Evolutionary conservation across 2,888 invertebrate species (phyloP), one percentile per base, ranked within the genome.

Genomic region (Lapara coniferarum): DNA sequence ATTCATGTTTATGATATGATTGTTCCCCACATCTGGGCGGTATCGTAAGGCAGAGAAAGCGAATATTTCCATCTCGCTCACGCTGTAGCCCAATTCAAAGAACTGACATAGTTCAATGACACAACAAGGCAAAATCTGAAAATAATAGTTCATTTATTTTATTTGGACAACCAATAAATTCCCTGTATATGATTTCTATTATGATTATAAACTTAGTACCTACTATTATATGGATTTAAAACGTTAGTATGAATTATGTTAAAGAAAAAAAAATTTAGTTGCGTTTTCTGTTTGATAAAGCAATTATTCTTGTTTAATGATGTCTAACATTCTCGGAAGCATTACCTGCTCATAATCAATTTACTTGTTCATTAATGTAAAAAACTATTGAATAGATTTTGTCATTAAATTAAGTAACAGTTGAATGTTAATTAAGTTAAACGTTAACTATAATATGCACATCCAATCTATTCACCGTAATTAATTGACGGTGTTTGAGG

Each of bases 61-160:
- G 19, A 16, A 63, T 63, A 49, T 19, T 16, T 16, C 63, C 19
- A 19, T 63, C 46, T 13, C 19, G 19, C 49, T 63, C 49, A 19
- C 49, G 19, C 63, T 12, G 2, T 63, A 46, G 19, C 63, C 63
- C 63, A 63, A 63, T 63, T 63, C 46, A 46, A 46, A 63, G 13
- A 19, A 63, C 63, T 16, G 46, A 49, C 19, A 10, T 49, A 63
- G 63, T 63, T 63, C 63, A 49, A 19, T 49, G 49, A 49, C 63
- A 63, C 49, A 12, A 49, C 10, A 2, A 19, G 19, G 55, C 19
- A 55, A 46, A 63, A 63, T 10, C 12, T 25, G 7, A 19, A 46
- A 63, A 49, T 25, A 46, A 19, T 25, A n/a, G 10, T 8, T 16
- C 10, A 19, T 46, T 44, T 59, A 59, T 46, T 46, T 58, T 13